These are phyloP conservation scores for Alectura lathami DNA, from an alignment of 2,113 vertebrate species.

Conservation along the genomic window DNA sequence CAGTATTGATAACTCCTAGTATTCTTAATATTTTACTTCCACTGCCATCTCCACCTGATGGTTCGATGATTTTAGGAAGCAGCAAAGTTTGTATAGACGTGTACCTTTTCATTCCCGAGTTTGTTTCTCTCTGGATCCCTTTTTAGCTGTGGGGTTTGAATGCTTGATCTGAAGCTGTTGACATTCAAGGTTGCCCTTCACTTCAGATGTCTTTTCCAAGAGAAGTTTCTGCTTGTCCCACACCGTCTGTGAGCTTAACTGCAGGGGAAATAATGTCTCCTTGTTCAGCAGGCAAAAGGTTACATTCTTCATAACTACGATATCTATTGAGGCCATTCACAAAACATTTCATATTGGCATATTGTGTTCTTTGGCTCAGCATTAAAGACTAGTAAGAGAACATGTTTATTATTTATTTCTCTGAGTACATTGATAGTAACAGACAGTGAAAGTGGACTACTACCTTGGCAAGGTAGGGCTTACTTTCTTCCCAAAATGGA, in stretches of 20 bases:
- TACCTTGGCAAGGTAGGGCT: not conserved
- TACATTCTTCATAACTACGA: not conserved
- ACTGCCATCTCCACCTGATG: not conserved
- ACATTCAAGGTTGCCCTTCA: not conserved
- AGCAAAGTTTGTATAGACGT: not conserved
- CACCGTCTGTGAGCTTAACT: not conserved
- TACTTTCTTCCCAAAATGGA: not conserved
- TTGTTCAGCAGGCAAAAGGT: not conserved
- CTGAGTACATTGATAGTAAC: not conserved
- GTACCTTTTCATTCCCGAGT: not conserved
- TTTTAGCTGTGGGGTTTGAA: not conserved
- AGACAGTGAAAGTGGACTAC: not conserved
- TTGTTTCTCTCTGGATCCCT: not conserved
- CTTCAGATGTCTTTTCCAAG: not conserved
- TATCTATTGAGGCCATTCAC: not conserved
- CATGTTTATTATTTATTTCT: not conserved
- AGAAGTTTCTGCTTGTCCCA: not conserved
- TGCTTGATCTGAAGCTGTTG: not conserved
- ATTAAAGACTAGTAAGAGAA: not conserved
- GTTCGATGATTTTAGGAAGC: not conserved
- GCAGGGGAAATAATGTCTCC: accelerated
- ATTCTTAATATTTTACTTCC: not conserved
- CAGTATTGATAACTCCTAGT: not conserved
- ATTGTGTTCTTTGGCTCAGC: not conserved
- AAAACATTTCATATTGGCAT: not conserved